Percentiles rank a stretch among this genome's conserved stretches.
Evolutionary conservation across 1,140 invertebrate genomes (phyloP).

Genomic region (Papilio xuthus): DNA sequence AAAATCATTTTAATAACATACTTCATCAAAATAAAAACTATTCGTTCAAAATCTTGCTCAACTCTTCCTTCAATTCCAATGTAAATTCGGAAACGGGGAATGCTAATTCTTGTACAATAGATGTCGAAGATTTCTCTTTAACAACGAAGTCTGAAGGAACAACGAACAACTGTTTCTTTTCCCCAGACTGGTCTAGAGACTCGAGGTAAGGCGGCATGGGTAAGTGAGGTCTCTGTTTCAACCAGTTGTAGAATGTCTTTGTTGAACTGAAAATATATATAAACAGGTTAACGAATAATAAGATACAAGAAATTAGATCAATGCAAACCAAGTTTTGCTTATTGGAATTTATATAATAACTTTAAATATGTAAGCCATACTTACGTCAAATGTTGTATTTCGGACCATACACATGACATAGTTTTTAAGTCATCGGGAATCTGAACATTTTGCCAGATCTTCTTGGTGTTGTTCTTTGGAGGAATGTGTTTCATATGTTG

Average conservation of each 20-base stretch:
- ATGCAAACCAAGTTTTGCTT: neutral
- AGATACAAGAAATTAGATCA: neutral
- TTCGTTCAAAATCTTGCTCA: slow-evolving; percentile 68
- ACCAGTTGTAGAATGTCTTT: slow-evolving; percentile 75
- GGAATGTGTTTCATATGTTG: slow-evolving; percentile 78
- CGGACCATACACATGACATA: slow-evolving; percentile 83
- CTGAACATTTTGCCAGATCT: slow-evolving; percentile 78
- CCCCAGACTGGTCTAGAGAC: slow-evolving; percentile 48
- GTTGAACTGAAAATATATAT: slow-evolving; percentile 77
- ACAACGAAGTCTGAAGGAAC: slow-evolving; percentile 70
- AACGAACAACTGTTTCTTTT: slow-evolving; percentile 69
- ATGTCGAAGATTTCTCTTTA: slow-evolving; percentile 45
- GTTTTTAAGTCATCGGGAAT: slow-evolving; percentile 81
- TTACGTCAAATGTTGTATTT: slow-evolving; percentile 81
- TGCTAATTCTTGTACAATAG: slow-evolving; percentile 58
- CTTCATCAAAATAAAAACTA: slow-evolving; percentile 42
- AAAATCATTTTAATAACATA: neutral
- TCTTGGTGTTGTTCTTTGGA: slow-evolving; percentile 74
- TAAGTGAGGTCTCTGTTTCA: slow-evolving; percentile 66
- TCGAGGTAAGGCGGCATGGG: slow-evolving; percentile 72
- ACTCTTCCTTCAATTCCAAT: slow-evolving; percentile 67
- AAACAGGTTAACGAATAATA: too few species aligned
- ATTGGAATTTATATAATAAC: neutral
- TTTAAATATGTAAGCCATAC: slow-evolving; percentile 32
- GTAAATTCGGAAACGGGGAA: slow-evolving; percentile 69